These are phyloP conservation scores for Homarus gammarus DNA, from an alignment of 2,888 invertebrate genomes.

Conservation along the genomic window DNA sequence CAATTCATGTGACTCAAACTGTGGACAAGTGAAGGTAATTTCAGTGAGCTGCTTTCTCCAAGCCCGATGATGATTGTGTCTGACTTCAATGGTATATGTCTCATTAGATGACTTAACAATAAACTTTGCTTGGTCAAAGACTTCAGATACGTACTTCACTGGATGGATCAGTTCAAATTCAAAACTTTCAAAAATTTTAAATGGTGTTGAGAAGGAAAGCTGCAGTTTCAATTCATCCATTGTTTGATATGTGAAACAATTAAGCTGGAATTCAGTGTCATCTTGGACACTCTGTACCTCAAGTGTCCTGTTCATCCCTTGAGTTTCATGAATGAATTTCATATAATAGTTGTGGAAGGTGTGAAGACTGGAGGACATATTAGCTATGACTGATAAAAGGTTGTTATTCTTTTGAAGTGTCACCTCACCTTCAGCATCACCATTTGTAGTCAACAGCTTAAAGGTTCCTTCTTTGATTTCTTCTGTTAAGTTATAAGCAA, in stretches of 20 bases:
- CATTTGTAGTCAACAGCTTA: constrained; percentile 32
- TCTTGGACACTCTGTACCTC: constrained; percentile 30
- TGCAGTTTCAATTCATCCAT: background rate
- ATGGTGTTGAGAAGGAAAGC: constrained; percentile 4
- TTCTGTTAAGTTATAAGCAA: constrained; percentile 18
- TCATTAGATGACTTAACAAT: background rate
- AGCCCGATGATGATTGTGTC: background rate
- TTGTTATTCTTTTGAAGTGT: background rate
- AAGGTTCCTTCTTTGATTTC: constrained; percentile 18
- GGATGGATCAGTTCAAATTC: constrained; percentile 26
- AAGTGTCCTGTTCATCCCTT: constrained; percentile 6
- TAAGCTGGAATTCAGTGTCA: constrained; percentile 31
- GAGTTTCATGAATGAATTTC: background rate
- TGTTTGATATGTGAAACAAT: background rate
- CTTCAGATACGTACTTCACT: background rate
- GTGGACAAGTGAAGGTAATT: constrained; percentile 14
- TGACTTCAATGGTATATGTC: background rate
- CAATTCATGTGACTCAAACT: background rate
- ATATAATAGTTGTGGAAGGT: constrained; percentile 37
- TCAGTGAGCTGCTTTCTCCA: background rate
- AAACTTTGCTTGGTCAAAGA: constrained; percentile 6
- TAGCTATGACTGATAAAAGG: background rate
- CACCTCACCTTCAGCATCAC: constrained; percentile 17
- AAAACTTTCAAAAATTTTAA: constrained; percentile 18
- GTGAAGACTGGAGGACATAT: constrained; percentile 51